phyloP scores from a whole-genome alignment of 1,140 invertebrate species.

The Formica exsecta region DNA sequence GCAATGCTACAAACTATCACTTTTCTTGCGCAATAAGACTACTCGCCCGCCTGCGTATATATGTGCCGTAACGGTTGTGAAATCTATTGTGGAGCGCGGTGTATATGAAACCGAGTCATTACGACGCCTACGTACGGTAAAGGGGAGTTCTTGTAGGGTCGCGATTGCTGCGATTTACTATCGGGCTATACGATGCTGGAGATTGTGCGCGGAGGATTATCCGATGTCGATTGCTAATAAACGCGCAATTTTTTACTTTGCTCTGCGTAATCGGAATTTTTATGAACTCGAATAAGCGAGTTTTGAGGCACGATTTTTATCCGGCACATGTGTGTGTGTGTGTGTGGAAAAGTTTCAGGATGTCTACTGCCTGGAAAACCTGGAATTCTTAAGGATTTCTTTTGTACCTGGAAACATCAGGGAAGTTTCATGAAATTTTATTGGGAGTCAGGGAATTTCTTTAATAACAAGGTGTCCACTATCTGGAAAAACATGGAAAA shows the following conservation, averaged over 20 bases:
- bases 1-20: constrained; percentile 61
- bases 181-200: not conserved
- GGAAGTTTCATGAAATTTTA: too few species aligned
- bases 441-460: too few species aligned
- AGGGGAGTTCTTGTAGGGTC: not conserved
- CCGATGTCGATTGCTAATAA: constrained; percentile 16
- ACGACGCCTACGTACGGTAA: constrained; percentile 58
- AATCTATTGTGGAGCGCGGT: constrained; percentile 50
- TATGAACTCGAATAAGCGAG: not conserved
- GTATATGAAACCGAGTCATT: constrained; percentile 65
- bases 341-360: too few species aligned
- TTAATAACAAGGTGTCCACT: too few species aligned
- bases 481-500: too few species aligned
- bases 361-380: too few species aligned
- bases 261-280: not conserved
- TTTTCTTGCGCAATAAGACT: constrained; percentile 51
- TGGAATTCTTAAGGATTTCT: too few species aligned
- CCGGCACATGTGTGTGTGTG: too few species aligned
- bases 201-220: constrained; percentile 7
- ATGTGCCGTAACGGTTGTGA: constrained; percentile 46
- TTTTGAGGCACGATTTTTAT: not conserved
- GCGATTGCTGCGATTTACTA: constrained; percentile 37
- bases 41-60: constrained; percentile 24
- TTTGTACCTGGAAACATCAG: too few species aligned
- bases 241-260: not conserved